Conservation (phyloP, 2,888 invertebrate species). For the Listrodromus nycthemerus region DNA sequence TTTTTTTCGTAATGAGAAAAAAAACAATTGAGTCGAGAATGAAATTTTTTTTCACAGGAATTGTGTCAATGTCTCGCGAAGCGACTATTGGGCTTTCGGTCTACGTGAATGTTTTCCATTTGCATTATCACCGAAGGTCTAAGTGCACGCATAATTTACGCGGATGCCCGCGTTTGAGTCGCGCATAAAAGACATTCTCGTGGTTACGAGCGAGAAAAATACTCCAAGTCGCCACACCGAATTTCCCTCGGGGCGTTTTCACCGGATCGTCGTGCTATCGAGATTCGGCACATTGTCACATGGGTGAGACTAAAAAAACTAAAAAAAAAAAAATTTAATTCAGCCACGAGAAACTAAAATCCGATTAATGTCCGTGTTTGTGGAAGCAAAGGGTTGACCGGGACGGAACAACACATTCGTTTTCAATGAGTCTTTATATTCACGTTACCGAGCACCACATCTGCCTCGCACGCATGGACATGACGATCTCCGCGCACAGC, state of each 20-base stretch:
- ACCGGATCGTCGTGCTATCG: too few relatives aligned
- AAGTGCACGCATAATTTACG: constrained; percentile 80
- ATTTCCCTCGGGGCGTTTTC: neutral
- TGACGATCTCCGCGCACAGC: constrained; percentile 48
- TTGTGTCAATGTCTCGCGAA: constrained; percentile 57
- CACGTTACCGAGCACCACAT: constrained; percentile 39
- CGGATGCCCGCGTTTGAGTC: constrained; percentile 60
- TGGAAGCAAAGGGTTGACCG: neutral
- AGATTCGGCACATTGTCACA: neutral
- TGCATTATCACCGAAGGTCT: constrained; percentile 79
- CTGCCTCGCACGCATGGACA: constrained; percentile 47
- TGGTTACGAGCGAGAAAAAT: constrained; percentile 48
- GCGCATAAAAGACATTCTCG: constrained; percentile 45
- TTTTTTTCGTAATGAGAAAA: neutral
- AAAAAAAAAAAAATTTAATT: neutral
- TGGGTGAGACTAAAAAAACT: neutral
- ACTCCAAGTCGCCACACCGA: constrained; percentile 27
- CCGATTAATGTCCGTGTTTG: neutral
- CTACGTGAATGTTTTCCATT: constrained; percentile 72
- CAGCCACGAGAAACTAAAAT: neutral
- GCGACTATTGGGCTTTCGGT: constrained; percentile 10
- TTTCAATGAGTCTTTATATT: constrained; percentile 9
- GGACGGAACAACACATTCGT: constrained; percentile 7
- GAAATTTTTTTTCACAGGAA: constrained; percentile 28
- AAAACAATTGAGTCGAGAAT: neutral